Base-by-base conservation (phyloP, 1,140 invertebrate species). In the Hormaphis cornu region DNA sequence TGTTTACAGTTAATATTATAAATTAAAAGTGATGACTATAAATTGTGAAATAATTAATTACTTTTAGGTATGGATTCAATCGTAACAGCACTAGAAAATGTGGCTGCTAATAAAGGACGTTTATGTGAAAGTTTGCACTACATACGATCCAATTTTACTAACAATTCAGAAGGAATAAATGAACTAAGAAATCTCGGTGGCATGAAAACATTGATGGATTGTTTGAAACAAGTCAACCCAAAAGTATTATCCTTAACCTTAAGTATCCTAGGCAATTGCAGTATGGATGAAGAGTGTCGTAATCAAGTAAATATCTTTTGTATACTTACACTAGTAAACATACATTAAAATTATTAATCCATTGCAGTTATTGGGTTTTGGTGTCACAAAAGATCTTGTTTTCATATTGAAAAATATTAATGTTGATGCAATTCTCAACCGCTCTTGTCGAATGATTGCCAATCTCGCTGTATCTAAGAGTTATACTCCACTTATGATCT, bases 261-360 rank as follows among this genome's bases (percentile, higher is more conserved):
- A 35, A 75, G 74, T 48, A 75, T 75, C 24, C 66, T 75, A 42
- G 73, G 70, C 3, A 74, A 75, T 44, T 73, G 73, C 33, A 74
- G 73, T 40, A 59, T 72, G 35, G 56, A 74, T 53, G 59, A 70
- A 59, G 72, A 71, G 3, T 73, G 70, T 50, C 48, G 74, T 8
- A 59, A 70, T 16, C 70, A 74, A 66, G 74, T 52, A 28, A 52
- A 9, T 52, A 52, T 26, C 30, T 12, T 30, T 35, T 35, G 9
- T 35, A 33, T 54, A n/a, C n/a, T n/a, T n/a, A n/a, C n/a, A n/a
- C 35, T 37, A 37, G 35, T 6, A 37, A 37, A 37, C n/a, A n/a
- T n/a, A n/a, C 4, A 8, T 9, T 40, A 8, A 40, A 2, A 3
- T 44, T 20, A 10, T 40, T 40, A 1, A 24, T 66, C 10, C 53